Evolutionary conservation across 2,113 vertebrate genomes (phyloP).

Genomic region (Menidia beryllina): DNA sequence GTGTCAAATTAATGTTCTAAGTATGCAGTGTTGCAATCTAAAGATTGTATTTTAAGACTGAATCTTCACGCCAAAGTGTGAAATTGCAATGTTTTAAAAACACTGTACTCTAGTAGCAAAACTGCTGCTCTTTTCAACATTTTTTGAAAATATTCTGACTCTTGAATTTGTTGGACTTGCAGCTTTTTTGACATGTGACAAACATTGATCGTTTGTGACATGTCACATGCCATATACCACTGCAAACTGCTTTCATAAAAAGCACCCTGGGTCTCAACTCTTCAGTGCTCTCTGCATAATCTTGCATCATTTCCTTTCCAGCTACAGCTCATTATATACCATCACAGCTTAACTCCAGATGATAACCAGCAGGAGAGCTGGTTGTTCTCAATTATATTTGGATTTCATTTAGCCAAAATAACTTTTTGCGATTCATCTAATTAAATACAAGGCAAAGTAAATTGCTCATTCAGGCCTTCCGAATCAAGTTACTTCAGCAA

Average conservation of each 20-base stretch:
- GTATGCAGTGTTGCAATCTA: too few relatives aligned
- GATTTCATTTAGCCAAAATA: background rate
- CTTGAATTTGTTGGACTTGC: background rate
- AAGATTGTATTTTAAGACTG: too few relatives aligned
- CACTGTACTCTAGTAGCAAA: too few relatives aligned
- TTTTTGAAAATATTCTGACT: background rate
- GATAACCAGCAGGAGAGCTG: background rate
- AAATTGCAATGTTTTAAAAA: too few relatives aligned
- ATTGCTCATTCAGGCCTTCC: background rate
- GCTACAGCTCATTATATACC: background rate
- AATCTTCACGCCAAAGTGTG: too few relatives aligned
- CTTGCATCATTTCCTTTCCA: background rate
- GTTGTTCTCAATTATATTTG: background rate
- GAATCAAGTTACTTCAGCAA: background rate
- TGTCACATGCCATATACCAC: background rate
- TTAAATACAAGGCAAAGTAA: background rate
- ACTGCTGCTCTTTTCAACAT: background rate
- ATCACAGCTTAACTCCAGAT: background rate
- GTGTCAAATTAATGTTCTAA: too few relatives aligned
- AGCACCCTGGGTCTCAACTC: background rate
- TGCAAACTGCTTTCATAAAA: background rate
- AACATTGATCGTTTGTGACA: background rate
- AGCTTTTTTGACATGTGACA: too few relatives aligned
- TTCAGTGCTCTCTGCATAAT: background rate
- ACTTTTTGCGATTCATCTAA: conserved; percentile 3